Base-by-base conservation (phyloP, 2,888 invertebrate species). In the Pardosa pseudoannulata region DNA sequence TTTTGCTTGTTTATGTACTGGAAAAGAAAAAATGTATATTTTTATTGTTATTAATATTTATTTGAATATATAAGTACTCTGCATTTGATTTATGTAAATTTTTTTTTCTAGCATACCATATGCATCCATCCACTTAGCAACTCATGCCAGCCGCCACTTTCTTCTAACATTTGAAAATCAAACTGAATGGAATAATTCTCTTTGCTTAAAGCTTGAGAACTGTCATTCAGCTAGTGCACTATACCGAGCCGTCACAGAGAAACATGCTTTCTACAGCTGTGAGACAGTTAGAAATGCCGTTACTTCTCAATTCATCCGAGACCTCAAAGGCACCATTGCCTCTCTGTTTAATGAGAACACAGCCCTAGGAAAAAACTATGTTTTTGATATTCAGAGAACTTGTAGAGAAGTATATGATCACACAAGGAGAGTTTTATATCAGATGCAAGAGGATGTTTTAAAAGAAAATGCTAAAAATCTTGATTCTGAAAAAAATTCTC, bases 201-300 rank as follows among this genome's bases (percentile, higher is more conserved):
- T 96, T 87, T 95, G 95, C 91, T 94, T 96, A 89, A 96, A 96
- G 92, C 93, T 96, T 92, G 95, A 95, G 90, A 95, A 96, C 65
- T 95, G 94, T 81, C 95, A 95, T 65, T 95, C 95, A 68, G 96
- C 97, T 0, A 95, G 95, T 67, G 96, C 96, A 46, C 92, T 96
- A 31, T 96, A 96, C 92, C 93, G 97, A 71, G 96, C 96, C 29
- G 95, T 97, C 89, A 97, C 97, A 0, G 97, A 97, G 92, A 96
- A 96, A 90, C 96, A 97, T 91, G 96, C 96, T 65, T 97, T 97
- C 93, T 97, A 96, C 92, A 96, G 96, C 91, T 97, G 97, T 92
- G 97, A 97, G 91, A 97, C 97, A 0, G 97, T 97, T 16, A 93
- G 96, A 65, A 95, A 94, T 88, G 96, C 96, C 83, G 97, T 97